These are phyloP conservation scores for Heterohyrax brucei DNA, from an alignment of 2,797 vertebrate species.

Conservation along the genomic window DNA sequence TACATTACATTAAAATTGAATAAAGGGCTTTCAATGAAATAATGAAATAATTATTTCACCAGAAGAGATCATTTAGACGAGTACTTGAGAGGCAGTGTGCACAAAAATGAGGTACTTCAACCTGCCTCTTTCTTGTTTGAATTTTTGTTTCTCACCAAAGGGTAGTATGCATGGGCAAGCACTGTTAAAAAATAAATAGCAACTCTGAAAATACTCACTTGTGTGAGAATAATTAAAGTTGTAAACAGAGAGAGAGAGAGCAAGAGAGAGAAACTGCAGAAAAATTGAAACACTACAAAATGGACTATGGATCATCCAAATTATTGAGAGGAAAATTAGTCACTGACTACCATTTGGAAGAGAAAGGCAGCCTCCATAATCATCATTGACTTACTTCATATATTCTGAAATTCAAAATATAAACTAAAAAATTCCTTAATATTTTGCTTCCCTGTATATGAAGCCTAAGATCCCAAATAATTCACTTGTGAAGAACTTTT, in stretches of 20 bases:
- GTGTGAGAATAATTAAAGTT: neutral
- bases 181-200: neutral
- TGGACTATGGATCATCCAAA: neutral
- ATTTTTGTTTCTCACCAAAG: neutral
- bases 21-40: neutral
- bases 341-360: neutral
- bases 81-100: neutral
- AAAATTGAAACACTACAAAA: neutral
- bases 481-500: neutral
- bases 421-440: neutral
- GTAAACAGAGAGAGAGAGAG: neutral
- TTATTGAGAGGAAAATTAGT: neutral
- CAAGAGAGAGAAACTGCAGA: neutral
- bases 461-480: neutral
- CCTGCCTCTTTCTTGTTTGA: neutral
- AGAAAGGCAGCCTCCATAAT: neutral
- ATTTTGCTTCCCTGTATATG: neutral
- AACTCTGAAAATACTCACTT: neutral
- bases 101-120: neutral
- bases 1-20: neutral
- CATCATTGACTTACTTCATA: neutral
- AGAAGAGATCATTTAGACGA: neutral
- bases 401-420: neutral
- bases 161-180: neutral
- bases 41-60: neutral